Evolutionary conservation across 2,888 invertebrate genomes (phyloP).

Genomic region (Ormyrus pomaceus): DNA sequence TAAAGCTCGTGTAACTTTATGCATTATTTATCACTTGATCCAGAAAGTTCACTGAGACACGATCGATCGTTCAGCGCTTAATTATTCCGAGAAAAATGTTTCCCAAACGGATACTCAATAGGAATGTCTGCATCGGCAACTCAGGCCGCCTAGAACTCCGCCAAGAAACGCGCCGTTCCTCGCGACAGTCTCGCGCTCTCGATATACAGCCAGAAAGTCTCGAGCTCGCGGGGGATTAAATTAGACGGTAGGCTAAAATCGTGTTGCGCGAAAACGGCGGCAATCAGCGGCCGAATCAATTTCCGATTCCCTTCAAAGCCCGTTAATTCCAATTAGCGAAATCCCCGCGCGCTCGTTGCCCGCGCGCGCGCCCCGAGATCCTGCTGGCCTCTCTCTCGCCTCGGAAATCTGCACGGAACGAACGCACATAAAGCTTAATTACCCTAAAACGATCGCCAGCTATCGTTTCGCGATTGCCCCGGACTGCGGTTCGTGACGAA

Average conservation of each 20-base stretch:
- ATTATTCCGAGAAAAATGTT: too few species aligned
- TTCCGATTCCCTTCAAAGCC: conserved; percentile 66
- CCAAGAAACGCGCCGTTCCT: too few species aligned
- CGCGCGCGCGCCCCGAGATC: not conserved
- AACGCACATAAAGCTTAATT: conserved; percentile 57
- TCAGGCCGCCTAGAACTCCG: too few species aligned
- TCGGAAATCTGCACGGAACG: conserved; percentile 26
- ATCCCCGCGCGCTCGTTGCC: conserved; percentile 57
- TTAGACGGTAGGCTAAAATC: conserved; percentile 49
- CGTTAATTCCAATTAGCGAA: conserved; percentile 70
- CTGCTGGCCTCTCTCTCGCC: not conserved
- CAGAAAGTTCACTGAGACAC: too few species aligned
- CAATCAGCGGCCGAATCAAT: conserved; percentile 67
- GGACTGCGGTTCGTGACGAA: conserved; percentile 48
- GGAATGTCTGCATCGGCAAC: too few species aligned
- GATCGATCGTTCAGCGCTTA: too few species aligned
- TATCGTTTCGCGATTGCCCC: conserved; percentile 44
- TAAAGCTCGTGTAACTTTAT: too few species aligned
- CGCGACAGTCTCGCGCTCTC: too few species aligned
- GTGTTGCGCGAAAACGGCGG: conserved; percentile 50
- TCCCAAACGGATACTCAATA: too few species aligned
- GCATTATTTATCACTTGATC: too few species aligned
- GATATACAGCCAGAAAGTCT: too few species aligned
- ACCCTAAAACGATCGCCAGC: conserved; percentile 53
- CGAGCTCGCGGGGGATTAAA: not conserved